These are phyloP conservation scores for Hypsopygia costalis DNA, from an alignment of 2,888 invertebrate genomes.

Conservation along the genomic window DNA sequence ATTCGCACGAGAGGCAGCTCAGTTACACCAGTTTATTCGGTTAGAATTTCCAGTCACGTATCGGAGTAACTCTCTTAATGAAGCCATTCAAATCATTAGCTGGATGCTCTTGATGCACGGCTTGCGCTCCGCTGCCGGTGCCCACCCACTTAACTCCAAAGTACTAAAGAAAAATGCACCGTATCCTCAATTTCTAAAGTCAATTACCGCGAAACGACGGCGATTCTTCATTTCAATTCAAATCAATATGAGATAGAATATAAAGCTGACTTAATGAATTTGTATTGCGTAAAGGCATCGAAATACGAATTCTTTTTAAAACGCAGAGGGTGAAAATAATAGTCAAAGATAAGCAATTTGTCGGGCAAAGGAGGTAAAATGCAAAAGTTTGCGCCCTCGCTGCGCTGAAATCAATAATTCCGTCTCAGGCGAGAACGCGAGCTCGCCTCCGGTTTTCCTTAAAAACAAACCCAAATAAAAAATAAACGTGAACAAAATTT, in stretches of 20 bases:
- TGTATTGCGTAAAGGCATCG: not conserved
- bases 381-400: slow-evolving; percentile 59
- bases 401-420: slow-evolving; percentile 70
- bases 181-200: not conserved
- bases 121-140: slow-evolving; percentile 10
- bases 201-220: too few relatives aligned
- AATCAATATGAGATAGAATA: not conserved
- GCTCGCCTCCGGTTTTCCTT: slow-evolving; percentile 15
- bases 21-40: slow-evolving; percentile 31
- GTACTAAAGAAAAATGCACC: slow-evolving; percentile 5
- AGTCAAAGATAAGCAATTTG: slow-evolving; percentile 49
- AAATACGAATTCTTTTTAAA: slow-evolving; percentile 1
- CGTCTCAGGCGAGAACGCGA: slow-evolving; percentile 44
- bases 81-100: slow-evolving; percentile 59
- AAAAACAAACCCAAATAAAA: slow-evolving; percentile 4
- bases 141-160: slow-evolving; percentile 12
- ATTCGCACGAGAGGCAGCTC: slow-evolving; percentile 19
- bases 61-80: slow-evolving; percentile 51
- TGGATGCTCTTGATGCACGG: slow-evolving; percentile 29
- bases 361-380: slow-evolving; percentile 48
- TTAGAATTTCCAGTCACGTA: slow-evolving; percentile 52
- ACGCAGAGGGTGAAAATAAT: slow-evolving; percentile 25
- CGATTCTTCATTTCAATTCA: not conserved
- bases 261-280: not conserved
- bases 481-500: not conserved